Evolutionary conservation across 2,113 vertebrate species (phyloP), one percentile per base, ranked within the genome.

Genomic region (Origma solitaria): DNA sequence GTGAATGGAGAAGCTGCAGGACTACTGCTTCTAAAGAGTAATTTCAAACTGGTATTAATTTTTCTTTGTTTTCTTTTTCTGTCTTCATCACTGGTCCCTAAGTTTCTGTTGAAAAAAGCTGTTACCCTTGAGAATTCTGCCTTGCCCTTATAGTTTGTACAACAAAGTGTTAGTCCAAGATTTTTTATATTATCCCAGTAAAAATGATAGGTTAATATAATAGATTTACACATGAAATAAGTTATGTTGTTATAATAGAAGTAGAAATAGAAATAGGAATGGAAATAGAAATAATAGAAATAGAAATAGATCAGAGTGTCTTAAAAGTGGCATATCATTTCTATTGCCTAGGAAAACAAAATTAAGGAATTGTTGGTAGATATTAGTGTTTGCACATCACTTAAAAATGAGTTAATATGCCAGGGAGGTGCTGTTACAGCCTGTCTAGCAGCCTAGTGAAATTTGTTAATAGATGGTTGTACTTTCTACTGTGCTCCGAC

Each of bases 111-210:
- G 28, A n/a, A 83, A 83, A 90, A 80, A 77, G 0, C 2, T 11
- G 7, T 80, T 64, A 51, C 3, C 18, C 14, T 80, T 66, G 28
- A 78, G 27, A 73, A 73, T 57, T 22, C 20, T 60, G 5, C 8
- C n/a, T 77, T 80, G 7, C 3, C 8, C 13, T 53, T 88, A 24
- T 6, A 44, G 4, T 35, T 51, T 78, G 8, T 51, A 22, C 11
- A 70, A 28, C 0, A 3, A 70, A 49, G 0, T 2, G 0, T n/a
- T 65, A n/a, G 18, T 58, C 19, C 20, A 51, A 57, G 23, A 30
- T 61, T 86, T 91, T 65, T 61, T 1, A 66, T 9, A 27, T 4
- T 33, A 58, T 35, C 12, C 11, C 7, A 44, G 4, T 40, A 79
- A 71, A 95, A 83, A 49, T 11, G 65, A 16, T 10, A 57, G 2